A percentile compares a stretch with the other conserved stretches of the same genome.
These are phyloP conservation scores for Echinops telfairi DNA, from an alignment of 2,113 vertebrate species.

Conservation along the genomic window DNA sequence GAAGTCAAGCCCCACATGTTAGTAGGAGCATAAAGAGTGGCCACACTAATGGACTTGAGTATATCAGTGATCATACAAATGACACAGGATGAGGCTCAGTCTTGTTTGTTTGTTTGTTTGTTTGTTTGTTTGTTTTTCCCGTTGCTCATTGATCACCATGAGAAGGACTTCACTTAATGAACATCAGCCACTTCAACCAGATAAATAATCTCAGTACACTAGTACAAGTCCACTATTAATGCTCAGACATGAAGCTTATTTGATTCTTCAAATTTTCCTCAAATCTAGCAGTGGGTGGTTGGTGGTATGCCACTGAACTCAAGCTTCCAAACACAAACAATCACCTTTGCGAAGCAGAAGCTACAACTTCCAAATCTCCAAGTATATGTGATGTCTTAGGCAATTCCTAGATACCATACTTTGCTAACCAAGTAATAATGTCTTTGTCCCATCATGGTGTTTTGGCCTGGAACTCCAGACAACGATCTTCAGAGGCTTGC, in stretches of 20 bases:
- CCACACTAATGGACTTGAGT: too few species aligned
- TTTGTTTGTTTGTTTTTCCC: too few species aligned
- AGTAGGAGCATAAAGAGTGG: too few species aligned
- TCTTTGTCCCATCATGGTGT: neutral
- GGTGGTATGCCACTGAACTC: neutral
- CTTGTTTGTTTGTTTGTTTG: too few species aligned
- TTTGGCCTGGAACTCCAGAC: neutral
- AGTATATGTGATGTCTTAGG: neutral
- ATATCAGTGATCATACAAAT: too few species aligned
- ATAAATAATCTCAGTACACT: neutral
- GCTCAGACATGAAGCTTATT: neutral
- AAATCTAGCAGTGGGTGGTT: rapidly evolving
- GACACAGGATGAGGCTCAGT: too few species aligned
- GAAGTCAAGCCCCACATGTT: neutral
- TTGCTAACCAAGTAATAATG: neutral
- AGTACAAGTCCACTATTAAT: neutral
- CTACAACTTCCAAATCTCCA: neutral
- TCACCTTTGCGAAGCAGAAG: neutral
- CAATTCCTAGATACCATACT: neutral
- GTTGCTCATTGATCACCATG: too few species aligned
- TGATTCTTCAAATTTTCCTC: neutral
- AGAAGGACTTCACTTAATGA: too few species aligned
- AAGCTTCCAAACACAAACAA: neutral
- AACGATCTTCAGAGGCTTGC: neutral
- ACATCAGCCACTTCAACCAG: neutral